Conservation (phyloP, 1,140 invertebrate genomes). For the Piezodorus guildinii region DNA sequence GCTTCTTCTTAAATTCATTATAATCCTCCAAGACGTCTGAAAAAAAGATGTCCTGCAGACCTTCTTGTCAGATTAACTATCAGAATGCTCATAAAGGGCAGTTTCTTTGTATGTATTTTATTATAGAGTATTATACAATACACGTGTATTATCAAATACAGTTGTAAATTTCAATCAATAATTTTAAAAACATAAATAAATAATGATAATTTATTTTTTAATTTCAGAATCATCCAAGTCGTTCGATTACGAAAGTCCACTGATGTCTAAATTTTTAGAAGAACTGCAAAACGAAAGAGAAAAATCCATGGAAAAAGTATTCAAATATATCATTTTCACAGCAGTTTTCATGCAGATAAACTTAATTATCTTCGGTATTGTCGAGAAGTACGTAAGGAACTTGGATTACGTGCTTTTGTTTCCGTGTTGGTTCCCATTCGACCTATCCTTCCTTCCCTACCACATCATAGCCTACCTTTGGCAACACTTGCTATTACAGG, state of each 20-base stretch:
- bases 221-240: background rate
- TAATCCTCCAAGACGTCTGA: too few relatives aligned
- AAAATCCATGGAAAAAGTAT: background rate
- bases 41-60: too few relatives aligned
- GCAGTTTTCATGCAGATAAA: background rate
- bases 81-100: too few relatives aligned
- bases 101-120: too few relatives aligned
- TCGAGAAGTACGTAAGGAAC: background rate
- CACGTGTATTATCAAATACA: too few relatives aligned
- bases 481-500: background rate
- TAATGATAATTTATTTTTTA: background rate
- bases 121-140: too few relatives aligned
- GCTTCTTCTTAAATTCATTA: too few relatives aligned
- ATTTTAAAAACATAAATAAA: too few relatives aligned
- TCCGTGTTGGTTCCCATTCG: background rate
- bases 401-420: background rate
- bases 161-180: too few relatives aligned
- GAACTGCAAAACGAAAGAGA: background rate
- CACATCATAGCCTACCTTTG: background rate
- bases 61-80: too few relatives aligned
- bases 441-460: background rate
- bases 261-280: background rate
- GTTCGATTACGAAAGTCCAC: background rate
- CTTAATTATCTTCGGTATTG: background rate
- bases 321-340: background rate